Conservation (phyloP, 2,113 vertebrate genomes). For the Natator depressus region DNA sequence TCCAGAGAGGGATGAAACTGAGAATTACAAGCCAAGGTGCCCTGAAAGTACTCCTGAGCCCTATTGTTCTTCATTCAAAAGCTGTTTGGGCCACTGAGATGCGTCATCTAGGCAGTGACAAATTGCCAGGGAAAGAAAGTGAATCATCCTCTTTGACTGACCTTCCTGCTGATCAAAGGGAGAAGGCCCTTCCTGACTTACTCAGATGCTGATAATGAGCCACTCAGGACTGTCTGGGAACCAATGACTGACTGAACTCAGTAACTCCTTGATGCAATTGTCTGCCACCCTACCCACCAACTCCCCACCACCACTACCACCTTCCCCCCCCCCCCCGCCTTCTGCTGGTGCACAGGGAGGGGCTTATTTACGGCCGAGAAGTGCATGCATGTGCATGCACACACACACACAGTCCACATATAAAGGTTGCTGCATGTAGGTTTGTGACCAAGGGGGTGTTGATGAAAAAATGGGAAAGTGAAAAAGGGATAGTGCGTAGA, state of each 20-base stretch:
- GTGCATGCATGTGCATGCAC: too few relatives aligned
- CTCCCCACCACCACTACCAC: neutral
- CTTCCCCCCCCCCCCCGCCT: accelerated
- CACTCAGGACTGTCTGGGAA: accelerated
- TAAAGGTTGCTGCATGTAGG: neutral
- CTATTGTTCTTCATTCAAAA: accelerated
- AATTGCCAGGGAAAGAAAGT: neutral
- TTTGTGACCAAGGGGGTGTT: neutral
- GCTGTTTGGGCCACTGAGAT: neutral
- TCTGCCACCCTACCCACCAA: neutral
- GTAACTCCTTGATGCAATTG: neutral
- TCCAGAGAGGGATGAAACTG: accelerated
- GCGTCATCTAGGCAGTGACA: neutral
- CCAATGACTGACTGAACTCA: accelerated
- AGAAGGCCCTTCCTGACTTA: accelerated
- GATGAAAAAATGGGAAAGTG: accelerated
- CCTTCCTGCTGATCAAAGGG: neutral
- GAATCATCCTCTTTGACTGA: neutral
- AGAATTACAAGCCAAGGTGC: neutral
- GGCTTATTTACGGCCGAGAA: neutral
- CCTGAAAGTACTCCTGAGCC: neutral
- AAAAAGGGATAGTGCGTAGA: accelerated
- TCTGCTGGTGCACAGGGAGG: neutral
- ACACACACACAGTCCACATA: too few relatives aligned
- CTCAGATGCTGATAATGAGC: accelerated